Percentiles rank a stretch among this genome's conserved stretches.
Evolutionary conservation across 92 coral and sea anemone genomes (phyloP).

Genomic region (Zoanthus gigantus): DNA sequence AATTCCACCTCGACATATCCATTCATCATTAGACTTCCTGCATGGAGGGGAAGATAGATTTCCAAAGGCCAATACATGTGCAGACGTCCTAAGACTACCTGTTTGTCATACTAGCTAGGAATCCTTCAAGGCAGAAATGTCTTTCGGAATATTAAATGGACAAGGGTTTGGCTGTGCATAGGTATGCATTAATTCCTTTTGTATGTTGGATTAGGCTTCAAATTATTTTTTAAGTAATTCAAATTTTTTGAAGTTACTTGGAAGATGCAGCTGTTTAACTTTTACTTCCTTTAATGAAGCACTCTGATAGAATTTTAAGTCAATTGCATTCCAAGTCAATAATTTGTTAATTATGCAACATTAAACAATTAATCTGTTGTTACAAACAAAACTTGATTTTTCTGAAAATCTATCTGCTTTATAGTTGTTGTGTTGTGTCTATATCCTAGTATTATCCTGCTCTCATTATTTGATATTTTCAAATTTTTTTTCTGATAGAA

Average conservation of each 20-base stretch:
- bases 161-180: conserved; percentile 41
- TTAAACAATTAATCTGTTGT: conserved; percentile 8
- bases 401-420: conserved; percentile 6
- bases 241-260: conserved; percentile 23
- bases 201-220: conserved; percentile 18
- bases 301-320: conserved; percentile 7
- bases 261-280: conserved; percentile 25
- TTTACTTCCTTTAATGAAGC: conserved; percentile 21
- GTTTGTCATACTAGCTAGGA: conserved; percentile 36
- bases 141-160: conserved; percentile 23
- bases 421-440: conserved; percentile 14
- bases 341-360: conserved; percentile 14
- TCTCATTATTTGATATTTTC: conserved; percentile 6
- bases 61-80: conserved; percentile 37
- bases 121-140: conserved; percentile 37
- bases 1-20: conserved; percentile 30
- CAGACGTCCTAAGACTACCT: conserved; percentile 28
- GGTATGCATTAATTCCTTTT: conserved; percentile 15
- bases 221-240: conserved; percentile 17
- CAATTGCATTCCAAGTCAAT: conserved; percentile 9
- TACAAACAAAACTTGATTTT: conserved; percentile 12
- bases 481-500: conserved; percentile 18
- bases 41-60: conserved; percentile 36
- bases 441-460: conserved; percentile 1
- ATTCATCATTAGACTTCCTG: conserved; percentile 39